phyloP scores from a whole-genome alignment of 2,797 vertebrate species.

The Pyrocephalus nanus region DNA sequence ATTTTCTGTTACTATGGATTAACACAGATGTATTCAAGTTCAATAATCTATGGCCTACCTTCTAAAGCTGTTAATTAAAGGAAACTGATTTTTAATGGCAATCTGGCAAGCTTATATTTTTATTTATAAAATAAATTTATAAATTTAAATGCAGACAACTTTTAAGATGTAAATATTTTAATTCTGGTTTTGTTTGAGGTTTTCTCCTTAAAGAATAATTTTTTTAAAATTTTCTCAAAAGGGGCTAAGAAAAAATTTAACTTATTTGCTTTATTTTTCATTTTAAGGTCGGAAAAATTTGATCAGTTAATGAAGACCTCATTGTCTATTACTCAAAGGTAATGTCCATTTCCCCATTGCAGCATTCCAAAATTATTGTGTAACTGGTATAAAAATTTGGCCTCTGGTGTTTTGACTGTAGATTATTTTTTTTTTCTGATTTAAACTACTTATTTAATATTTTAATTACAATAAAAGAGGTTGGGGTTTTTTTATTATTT shows the following conservation, averaged over 20 bases:
- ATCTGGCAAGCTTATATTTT: background rate
- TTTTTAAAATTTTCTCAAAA: background rate
- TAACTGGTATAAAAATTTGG: background rate
- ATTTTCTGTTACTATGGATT: background rate
- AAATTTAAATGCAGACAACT: background rate
- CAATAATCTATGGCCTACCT: accelerated
- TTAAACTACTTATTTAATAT: background rate
- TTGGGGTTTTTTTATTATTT: background rate
- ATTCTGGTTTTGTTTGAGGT: background rate
- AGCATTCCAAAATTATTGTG: background rate
- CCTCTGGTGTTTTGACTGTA: background rate
- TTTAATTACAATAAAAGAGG: background rate
- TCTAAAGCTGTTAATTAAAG: background rate
- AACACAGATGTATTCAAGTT: background rate
- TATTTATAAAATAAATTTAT: background rate
- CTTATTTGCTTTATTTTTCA: background rate
- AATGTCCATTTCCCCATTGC: background rate
- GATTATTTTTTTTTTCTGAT: background rate
- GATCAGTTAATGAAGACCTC: background rate
- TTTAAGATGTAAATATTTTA: background rate
- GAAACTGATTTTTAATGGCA: background rate
- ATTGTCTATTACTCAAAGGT: background rate
- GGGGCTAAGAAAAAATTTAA: background rate
- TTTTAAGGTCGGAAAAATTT: background rate
- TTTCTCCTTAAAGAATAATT: background rate